Conservation (phyloP, 2,888 invertebrate genomes). For the Scaptomyza cyrtandrae region DNA sequence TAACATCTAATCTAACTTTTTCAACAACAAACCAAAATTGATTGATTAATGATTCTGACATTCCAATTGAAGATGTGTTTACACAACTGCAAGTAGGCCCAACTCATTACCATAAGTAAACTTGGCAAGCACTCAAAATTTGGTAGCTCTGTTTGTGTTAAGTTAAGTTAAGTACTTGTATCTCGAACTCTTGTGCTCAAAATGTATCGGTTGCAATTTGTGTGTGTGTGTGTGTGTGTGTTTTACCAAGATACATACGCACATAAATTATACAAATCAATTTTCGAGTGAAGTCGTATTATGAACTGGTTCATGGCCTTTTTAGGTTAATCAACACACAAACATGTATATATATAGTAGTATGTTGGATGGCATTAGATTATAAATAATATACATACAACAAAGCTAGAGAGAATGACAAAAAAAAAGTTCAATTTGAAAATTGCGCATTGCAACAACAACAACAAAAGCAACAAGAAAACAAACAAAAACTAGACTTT, state of each 20-base stretch:
- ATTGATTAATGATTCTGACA: background rate
- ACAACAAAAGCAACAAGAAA: constrained; percentile 11
- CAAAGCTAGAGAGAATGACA: background rate
- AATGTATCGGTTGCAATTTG: background rate
- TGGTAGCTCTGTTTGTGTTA: background rate
- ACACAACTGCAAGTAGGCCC: too few relatives aligned
- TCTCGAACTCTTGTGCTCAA: background rate
- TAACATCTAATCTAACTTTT: too few relatives aligned
- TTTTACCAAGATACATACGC: too few relatives aligned
- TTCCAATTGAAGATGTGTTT: too few relatives aligned
- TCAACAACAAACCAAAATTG: background rate
- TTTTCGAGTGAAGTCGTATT: constrained; percentile 4
- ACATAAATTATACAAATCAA: background rate
- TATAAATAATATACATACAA: constrained; percentile 61
- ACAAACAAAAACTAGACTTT: constrained; percentile 13
- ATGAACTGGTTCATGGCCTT: constrained; percentile 33
- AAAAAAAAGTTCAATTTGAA: constrained; percentile 78
- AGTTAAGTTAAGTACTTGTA: background rate
- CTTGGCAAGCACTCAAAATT: background rate
- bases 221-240: background rate
- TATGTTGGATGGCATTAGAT: constrained; percentile 32
- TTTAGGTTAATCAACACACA: constrained; percentile 63
- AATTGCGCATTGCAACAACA: constrained; percentile 71
- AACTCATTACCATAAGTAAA: background rate
- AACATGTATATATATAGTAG: background rate